Evolutionary conservation across 2,797 vertebrate species (phyloP).

Genomic region (Poecilia wingei): DNA sequence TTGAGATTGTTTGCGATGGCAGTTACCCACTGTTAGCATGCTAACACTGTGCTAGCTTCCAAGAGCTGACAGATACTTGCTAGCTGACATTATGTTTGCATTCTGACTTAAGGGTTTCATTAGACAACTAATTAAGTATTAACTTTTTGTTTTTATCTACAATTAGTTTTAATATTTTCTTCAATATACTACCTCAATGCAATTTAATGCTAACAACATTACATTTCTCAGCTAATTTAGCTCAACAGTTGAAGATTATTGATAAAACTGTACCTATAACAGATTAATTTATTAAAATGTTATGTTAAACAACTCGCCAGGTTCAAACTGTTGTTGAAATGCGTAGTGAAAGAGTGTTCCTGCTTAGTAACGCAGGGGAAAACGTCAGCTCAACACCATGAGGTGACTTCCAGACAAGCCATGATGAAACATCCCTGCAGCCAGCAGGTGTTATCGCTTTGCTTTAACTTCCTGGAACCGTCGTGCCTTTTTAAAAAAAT

Average conservation of each 20-base stretch:
- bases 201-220: not conserved
- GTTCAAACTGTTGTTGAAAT: not conserved
- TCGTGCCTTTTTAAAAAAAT: slow-evolving; percentile 34
- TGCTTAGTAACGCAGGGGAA: slow-evolving; percentile 9
- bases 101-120: not conserved
- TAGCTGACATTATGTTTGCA: not conserved
- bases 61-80: not conserved
- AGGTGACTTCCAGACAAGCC: slow-evolving; percentile 32
- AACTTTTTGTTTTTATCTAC: not conserved
- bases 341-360: not conserved
- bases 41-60: not conserved
- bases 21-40: not conserved
- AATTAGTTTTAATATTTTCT: not conserved
- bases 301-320: not conserved
- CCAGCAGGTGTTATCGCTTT: slow-evolving; percentile 50
- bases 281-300: not conserved
- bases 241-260: not conserved
- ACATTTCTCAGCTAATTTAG: not conserved
- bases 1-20: not conserved
- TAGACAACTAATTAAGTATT: not conserved
- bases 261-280: not conserved
- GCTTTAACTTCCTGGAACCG: slow-evolving; percentile 61
- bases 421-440: slow-evolving; percentile 47
- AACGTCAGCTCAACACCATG: slow-evolving; percentile 37
- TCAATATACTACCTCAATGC: not conserved